Base-by-base conservation (phyloP, 2,888 invertebrate genomes). In the Cryptocheilus praepositus region DNA sequence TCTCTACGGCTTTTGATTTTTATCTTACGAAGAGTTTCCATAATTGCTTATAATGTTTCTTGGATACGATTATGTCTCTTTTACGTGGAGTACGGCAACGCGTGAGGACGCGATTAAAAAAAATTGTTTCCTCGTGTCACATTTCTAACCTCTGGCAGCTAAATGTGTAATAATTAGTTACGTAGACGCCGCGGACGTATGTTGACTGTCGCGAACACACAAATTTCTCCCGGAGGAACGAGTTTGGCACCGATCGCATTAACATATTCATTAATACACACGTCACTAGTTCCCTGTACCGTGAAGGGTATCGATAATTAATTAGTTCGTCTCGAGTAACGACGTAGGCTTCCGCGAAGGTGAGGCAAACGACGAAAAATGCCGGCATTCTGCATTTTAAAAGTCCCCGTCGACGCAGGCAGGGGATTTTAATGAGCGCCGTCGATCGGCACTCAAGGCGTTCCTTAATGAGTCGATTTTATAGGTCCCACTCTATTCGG, bases 391-490 rank as follows among this genome's bases (percentile, higher is more conserved):
- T 13, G 15, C 59, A 56, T 66, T 61, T 44, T 36, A 67, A 63
- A 64, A 71, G 70, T 71, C 71, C 53, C 52, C 44, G 18, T 64
- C 51, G 57, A 46, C 46, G 44, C 53, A 11, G 61, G 22, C 58
- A 67, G 67, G 55, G 75, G 75, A 80, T 73, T 76, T 78, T 78
- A 83, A 81, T 75, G 79, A 79, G 71, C 76, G 55, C 66, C 64
- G 69, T 62, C 71, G 75, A 84, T 83, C 71, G 77, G 80, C 74
- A 71, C 79, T 69, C 74, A 73, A 74, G 79, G 76, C 77, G 76
- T 77, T 79, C 77, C 76, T 74, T 85, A 84, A 84, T 80, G 82
- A 85, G 78, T 70, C 71, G 70, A 79, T 83, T 84, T 81, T 79
- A 81, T 82, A 76, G 77, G 76, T 68, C 52, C 68, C 71, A 67